A percentile compares a stretch with the other conserved stretches of the same genome.
These are phyloP conservation scores for Blera fallax DNA, from an alignment of 2,888 invertebrate genomes.

Conservation along the genomic window DNA sequence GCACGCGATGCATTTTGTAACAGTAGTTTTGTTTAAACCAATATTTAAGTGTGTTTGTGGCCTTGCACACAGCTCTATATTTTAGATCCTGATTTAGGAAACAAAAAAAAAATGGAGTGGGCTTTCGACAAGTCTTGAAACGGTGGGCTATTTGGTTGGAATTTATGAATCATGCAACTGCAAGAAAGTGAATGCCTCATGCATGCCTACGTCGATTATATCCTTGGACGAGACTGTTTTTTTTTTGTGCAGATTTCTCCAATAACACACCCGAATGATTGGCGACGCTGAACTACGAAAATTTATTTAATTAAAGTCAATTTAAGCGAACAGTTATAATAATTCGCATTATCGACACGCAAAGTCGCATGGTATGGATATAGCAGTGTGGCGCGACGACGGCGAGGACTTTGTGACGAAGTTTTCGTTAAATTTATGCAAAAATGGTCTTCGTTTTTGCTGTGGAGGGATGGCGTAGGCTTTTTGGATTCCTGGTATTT, in stretches of 20 bases:
- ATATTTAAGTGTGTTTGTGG: conserved; percentile 21
- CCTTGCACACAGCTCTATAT: conserved; percentile 2
- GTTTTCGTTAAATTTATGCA: conserved; percentile 50
- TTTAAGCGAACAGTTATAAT: conserved; percentile 53
- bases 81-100: conserved; percentile 38
- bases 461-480: conserved; percentile 7
- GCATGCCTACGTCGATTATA: conserved; percentile 50
- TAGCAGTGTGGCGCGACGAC: conserved; percentile 18
- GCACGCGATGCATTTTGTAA: conserved; percentile 67
- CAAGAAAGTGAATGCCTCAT: conserved; percentile 2
- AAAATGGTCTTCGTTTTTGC: conserved; percentile 37
- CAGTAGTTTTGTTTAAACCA: conserved; percentile 59
- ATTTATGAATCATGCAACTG: conserved; percentile 56
- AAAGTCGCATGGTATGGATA: conserved; percentile 54
- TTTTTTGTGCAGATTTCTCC: not conserved
- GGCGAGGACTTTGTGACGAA: not conserved
- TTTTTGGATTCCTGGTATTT: conserved; percentile 10
- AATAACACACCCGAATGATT: conserved; percentile 31
- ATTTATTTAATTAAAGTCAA: conserved; percentile 70
- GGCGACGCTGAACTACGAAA: conserved; percentile 59
- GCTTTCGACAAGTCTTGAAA: not conserved
- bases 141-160: not conserved
- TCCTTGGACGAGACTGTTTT: conserved; percentile 43
- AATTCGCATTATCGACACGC: conserved; percentile 71
- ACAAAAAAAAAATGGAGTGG: conserved; percentile 12